Percentiles rank a stretch among this genome's conserved stretches.
These are phyloP conservation scores for Pelochelys cantorii DNA, from an alignment of 2,797 vertebrate species.

Conservation along the genomic window DNA sequence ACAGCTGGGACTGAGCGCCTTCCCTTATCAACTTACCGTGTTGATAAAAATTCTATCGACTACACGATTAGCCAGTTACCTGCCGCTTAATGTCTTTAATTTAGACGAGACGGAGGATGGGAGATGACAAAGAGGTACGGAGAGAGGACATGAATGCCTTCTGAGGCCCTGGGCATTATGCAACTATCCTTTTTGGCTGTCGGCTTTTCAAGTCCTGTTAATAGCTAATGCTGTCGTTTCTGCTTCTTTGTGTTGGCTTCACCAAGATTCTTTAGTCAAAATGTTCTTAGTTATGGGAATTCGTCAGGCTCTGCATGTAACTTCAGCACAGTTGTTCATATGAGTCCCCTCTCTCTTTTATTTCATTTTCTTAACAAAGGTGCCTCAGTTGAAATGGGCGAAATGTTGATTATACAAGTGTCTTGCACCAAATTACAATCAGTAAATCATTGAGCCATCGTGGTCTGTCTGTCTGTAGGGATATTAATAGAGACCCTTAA, in stretches of 20 bases:
- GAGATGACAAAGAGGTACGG: not conserved
- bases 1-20: too few species aligned
- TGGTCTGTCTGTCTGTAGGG: constrained; percentile 2
- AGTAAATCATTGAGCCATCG: constrained; percentile 38
- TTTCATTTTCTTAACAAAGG: constrained; percentile 15
- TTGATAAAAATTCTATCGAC: too few species aligned
- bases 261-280: not conserved
- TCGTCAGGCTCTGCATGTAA: not conserved
- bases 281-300: not conserved
- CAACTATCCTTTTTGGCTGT: fast-evolving
- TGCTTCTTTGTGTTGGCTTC: not conserved
- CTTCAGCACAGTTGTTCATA: not conserved
- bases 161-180: not conserved
- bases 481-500: constrained; percentile 44
- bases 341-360: not conserved
- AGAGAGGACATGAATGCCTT: not conserved
- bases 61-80: too few species aligned
- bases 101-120: not conserved
- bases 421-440: not conserved
- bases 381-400: not conserved
- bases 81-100: too few species aligned
- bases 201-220: not conserved
- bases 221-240: not conserved
- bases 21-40: too few species aligned
- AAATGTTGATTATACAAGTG: constrained; percentile 7